phyloP scores from a whole-genome alignment of 2,888 invertebrate genomes.

The Caenorhabditis sp. region DNA sequence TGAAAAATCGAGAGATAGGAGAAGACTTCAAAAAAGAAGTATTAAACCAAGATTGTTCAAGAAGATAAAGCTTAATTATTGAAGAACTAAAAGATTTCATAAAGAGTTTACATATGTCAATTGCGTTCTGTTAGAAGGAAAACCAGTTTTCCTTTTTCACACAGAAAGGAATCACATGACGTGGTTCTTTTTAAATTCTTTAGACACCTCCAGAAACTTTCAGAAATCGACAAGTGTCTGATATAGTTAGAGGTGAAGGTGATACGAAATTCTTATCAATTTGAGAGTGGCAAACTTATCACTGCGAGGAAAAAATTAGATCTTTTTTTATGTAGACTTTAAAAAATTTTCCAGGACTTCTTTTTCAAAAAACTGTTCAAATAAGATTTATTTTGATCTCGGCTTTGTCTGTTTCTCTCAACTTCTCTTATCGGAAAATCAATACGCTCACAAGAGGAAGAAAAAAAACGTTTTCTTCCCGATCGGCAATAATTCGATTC shows the following conservation, averaged over 20 bases:
- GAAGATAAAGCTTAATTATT: not conserved
- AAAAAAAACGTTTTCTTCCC: not conserved
- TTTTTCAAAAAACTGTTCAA: not conserved
- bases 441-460: slow-evolving; percentile 6
- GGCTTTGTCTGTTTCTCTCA: slow-evolving; percentile 12
- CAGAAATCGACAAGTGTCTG: not conserved
- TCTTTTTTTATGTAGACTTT: not conserved
- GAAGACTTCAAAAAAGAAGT: not conserved
- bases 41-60: not conserved
- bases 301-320: not conserved
- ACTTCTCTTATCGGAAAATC: slow-evolving; percentile 33
- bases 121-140: slow-evolving; percentile 1
- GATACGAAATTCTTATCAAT: slow-evolving; percentile 29
- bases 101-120: not conserved
- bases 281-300: not conserved
- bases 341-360: too few relatives aligned
- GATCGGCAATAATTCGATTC: not conserved
- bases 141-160: slow-evolving; percentile 47
- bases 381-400: not conserved
- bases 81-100: not conserved
- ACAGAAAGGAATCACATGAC: slow-evolving; percentile 46
- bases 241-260: not conserved
- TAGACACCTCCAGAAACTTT: slow-evolving; percentile 2
- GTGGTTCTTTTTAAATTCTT: slow-evolving; percentile 22
- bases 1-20: slow-evolving; percentile 3